Conservation (phyloP, 2,797 vertebrate genomes). For the Taenioides sp. region DNA sequence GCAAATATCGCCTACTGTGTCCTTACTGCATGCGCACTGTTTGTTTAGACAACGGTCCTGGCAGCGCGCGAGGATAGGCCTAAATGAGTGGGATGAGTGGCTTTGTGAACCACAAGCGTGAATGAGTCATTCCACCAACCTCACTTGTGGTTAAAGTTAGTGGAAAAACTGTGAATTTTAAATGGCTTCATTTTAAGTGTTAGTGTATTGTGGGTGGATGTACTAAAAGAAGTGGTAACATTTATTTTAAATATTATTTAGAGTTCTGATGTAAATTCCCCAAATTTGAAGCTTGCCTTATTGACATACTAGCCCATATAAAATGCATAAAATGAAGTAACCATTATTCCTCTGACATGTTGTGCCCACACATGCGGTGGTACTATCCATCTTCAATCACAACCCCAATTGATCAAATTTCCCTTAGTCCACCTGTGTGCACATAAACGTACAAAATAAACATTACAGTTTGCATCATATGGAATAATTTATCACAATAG, state of each 20-base stretch:
- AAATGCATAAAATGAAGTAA: too few relatives aligned
- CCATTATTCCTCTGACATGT: too few relatives aligned
- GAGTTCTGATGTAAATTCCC: background rate
- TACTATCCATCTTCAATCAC: background rate
- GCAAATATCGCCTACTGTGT: conserved; percentile 37
- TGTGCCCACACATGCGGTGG: background rate
- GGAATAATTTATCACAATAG: too few relatives aligned
- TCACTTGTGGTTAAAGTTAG: conserved; percentile 41
- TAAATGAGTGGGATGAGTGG: conserved; percentile 51
- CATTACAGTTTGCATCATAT: background rate
- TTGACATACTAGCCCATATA: too few relatives aligned
- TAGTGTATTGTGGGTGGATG: background rate
- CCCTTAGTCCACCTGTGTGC: too few relatives aligned
- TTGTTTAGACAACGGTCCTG: conserved; percentile 30
- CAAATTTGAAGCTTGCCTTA: background rate
- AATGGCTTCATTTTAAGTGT: background rate
- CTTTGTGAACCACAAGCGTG: conserved; percentile 54
- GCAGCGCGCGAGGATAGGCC: conserved; percentile 26
- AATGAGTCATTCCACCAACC: conserved; percentile 65
- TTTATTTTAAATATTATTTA: background rate
- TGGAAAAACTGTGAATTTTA: conserved; percentile 1
- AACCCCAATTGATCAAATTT: background rate
- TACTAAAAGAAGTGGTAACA: background rate
- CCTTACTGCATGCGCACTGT: conserved; percentile 31
- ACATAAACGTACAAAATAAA: too few relatives aligned